Evolutionary conservation across 92 coral and sea anemone species (phyloP), one percentile per base, ranked within the genome.

Genomic region (Desmophyllum pertusum): DNA sequence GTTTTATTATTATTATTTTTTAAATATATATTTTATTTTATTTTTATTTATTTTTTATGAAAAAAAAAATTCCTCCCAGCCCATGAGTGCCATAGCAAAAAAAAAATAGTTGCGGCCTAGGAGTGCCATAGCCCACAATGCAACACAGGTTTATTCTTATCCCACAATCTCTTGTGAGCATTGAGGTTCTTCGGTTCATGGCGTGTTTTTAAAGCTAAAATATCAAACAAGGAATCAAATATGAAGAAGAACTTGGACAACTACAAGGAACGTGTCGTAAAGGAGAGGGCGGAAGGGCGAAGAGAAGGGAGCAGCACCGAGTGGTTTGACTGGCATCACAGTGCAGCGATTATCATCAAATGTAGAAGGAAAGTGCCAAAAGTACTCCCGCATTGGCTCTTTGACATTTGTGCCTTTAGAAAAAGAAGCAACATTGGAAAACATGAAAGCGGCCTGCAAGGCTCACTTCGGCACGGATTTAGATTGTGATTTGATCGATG

Each of bases 351-450:
- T 90, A 66, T 86, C 91, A 25, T 87, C 76, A 40, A 76, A 55
- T 62, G 91, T 88, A 38, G 94, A 88, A 73, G 91, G 93, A 52
- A 88, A 83, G 41, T 87, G 86, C 68, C 91, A 91, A 36, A 90
- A 83, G 57, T 91, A 91, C 50, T 42, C 87, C 42, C 72, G 91
- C 57, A 91, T 91, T 43, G 91, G 93, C 51, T 85, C 89, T 4
- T 79, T 90, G 79, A 77, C 79, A 64, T 64, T 77, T 46, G 91
- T 87, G 18, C 86, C 88, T 69, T 48, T 83, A 6, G 86, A 71
- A 35, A 41, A 83, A 64, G 89, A 90, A 57, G 77, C 42, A 46
- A 83, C 93, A 33, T 61, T 90, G 40, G 83, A 90, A 70, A 80
- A 52, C 79, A 90, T 90, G 10, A 90, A 90, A 87, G 83, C 69